Evolutionary conservation across 2,888 invertebrate genomes (phyloP).

Genomic region (Tetragonisca angustula): DNA sequence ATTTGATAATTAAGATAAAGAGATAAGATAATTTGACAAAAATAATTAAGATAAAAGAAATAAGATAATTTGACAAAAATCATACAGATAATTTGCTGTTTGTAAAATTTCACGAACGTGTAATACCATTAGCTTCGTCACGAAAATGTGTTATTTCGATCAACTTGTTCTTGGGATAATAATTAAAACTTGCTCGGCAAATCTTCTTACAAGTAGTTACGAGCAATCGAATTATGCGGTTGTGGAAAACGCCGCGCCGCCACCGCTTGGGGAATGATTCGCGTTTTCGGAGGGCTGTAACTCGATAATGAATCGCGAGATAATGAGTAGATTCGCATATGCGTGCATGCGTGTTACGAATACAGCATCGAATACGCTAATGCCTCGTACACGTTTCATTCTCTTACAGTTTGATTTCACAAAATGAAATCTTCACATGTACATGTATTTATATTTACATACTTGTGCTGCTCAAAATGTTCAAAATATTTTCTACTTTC

Average conservation of each 20-base stretch:
- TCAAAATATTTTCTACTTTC: too few species aligned
- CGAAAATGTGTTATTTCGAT: constrained; percentile 58
- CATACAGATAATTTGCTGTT: too few species aligned
- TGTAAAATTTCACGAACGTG: too few species aligned
- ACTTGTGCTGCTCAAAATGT: too few species aligned
- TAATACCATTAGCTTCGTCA: not conserved
- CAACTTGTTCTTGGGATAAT: constrained; percentile 31
- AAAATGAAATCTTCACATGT: too few species aligned
- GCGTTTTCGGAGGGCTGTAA: not conserved
- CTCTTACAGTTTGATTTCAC: too few species aligned
- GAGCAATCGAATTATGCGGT: constrained; percentile 14
- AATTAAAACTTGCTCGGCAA: constrained; percentile 46
- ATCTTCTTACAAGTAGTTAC: constrained; percentile 18
- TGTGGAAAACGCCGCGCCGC: not conserved
- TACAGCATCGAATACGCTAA: too few species aligned
- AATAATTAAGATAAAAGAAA: too few species aligned
- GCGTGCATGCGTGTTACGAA: not conserved
- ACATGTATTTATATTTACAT: too few species aligned
- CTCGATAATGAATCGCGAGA: not conserved
- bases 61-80: too few species aligned
- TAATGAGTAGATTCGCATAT: not conserved
- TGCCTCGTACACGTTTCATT: not conserved
- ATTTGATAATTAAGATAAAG: too few species aligned
- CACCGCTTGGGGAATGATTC: not conserved
- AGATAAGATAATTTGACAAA: too few species aligned